Conservation (phyloP, 2,888 invertebrate genomes). For the Leptopilina drosophilae region DNA sequence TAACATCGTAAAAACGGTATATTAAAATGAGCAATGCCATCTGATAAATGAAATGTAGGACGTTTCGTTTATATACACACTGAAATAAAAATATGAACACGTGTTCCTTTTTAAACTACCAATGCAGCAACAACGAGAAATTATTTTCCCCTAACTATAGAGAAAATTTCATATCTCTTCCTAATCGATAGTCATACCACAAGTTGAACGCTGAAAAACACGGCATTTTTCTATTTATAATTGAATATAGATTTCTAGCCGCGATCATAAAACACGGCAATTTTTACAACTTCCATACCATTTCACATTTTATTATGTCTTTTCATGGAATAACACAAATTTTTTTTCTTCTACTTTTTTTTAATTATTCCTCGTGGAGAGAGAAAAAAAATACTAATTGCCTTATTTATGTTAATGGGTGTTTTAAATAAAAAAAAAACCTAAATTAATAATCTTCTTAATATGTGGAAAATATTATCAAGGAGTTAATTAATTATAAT, state of each 20-base stretch:
- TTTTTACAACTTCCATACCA: neutral
- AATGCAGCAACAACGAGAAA: neutral
- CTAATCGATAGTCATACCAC: neutral
- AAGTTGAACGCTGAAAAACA: neutral
- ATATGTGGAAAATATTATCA: too few relatives aligned
- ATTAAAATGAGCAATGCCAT: conserved; percentile 38
- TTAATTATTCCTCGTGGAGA: too few relatives aligned
- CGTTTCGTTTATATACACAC: conserved; percentile 11
- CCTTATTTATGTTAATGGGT: too few relatives aligned
- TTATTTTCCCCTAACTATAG: conserved; percentile 33
- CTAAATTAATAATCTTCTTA: too few relatives aligned
- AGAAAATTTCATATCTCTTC: conserved; percentile 13
- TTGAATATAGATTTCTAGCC: neutral
- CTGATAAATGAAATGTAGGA: conserved; percentile 38
- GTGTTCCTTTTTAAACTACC: conserved; percentile 25
- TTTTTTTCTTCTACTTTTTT: too few relatives aligned
- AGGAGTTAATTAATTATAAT: too few relatives aligned
- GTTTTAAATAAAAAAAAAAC: too few relatives aligned
- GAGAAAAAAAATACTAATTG: too few relatives aligned
- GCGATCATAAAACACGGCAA: neutral
- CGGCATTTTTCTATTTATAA: conserved; percentile 16
- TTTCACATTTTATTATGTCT: too few relatives aligned
- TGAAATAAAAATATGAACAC: conserved; percentile 27
- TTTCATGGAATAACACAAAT: too few relatives aligned
- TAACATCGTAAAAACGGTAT: conserved; percentile 34